Evolutionary conservation across 1,140 invertebrate genomes (phyloP).

Genomic region (Ceratitis capitata): DNA sequence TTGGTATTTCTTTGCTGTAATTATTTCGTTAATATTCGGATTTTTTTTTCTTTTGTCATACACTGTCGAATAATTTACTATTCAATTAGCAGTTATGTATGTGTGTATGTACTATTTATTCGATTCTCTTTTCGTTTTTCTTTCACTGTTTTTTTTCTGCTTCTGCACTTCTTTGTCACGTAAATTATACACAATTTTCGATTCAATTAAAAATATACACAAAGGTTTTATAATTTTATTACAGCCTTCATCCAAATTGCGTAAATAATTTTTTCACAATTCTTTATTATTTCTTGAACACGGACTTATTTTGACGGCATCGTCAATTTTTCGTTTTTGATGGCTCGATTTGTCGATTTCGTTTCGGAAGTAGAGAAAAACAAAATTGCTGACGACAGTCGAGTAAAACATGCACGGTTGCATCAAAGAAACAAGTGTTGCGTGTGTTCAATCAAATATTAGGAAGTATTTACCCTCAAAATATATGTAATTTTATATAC

Average conservation of each 20-base stretch:
- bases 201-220: too few relatives aligned
- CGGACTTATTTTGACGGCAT: slow-evolving; percentile 36
- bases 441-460: neutral
- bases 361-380: slow-evolving; percentile 31
- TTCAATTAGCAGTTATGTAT: slow-evolving; percentile 9
- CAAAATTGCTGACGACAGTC: slow-evolving; percentile 18
- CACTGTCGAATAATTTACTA: slow-evolving; percentile 16
- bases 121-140: neutral
- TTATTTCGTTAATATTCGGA: neutral
- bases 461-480: too few relatives aligned
- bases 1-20: neutral
- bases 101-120: too few relatives aligned
- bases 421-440: neutral
- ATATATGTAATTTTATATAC: too few relatives aligned
- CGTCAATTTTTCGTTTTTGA: slow-evolving; percentile 25
- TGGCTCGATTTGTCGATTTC: slow-evolving; percentile 22
- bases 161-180: neutral
- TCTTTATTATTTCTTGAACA: neutral
- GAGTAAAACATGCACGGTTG: neutral
- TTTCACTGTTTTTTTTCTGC: neutral
- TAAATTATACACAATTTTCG: neutral
- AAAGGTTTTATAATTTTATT: too few relatives aligned
- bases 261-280: neutral
- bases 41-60: neutral
- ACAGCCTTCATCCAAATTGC: neutral